Evolutionary conservation across 2,888 invertebrate species (phyloP).

Genomic region (Helleia helle): DNA sequence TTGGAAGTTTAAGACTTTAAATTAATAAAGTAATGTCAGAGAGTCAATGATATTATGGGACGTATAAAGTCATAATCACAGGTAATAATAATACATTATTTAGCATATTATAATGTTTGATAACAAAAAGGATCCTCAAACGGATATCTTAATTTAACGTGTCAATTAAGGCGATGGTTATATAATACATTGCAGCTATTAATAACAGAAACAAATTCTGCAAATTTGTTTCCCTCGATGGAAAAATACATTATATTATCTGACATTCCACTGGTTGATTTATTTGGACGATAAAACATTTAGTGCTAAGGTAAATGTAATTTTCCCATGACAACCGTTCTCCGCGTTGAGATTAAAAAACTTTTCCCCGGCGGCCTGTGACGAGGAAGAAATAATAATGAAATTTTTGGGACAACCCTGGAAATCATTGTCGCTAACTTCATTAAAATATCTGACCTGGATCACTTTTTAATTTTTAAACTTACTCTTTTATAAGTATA

Average conservation of each 20-base stretch:
- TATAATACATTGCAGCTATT: no score
- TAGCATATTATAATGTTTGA: no score
- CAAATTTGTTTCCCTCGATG: neutral
- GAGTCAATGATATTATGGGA: no score
- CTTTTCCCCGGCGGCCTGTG: constrained; percentile 40
- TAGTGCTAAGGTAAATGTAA: constrained; percentile 42
- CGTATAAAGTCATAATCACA: no score
- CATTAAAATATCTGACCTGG: constrained; percentile 38
- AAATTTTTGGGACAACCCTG: constrained; percentile 44
- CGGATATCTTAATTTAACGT: no score
- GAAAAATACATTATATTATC: constrained; percentile 23
- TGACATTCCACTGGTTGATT: constrained; percentile 27
- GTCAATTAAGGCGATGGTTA: no score
- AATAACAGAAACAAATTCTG: no score
- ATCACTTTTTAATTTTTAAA: constrained; percentile 2
- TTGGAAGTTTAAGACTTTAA: neutral
- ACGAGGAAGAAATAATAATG: constrained; percentile 45
- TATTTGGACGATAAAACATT: constrained; percentile 35
- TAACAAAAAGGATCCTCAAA: no score
- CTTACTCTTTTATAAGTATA: neutral
- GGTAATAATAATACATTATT: no score
- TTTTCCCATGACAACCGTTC: constrained; percentile 39
- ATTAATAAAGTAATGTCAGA: no score
- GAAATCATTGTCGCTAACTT: constrained; percentile 42
- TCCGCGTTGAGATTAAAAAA: constrained; percentile 59